Percentiles rank a stretch among this genome's conserved stretches.
Conservation (phyloP, 1,140 invertebrate genomes). For the Acyrthosiphon pisum region DNA sequence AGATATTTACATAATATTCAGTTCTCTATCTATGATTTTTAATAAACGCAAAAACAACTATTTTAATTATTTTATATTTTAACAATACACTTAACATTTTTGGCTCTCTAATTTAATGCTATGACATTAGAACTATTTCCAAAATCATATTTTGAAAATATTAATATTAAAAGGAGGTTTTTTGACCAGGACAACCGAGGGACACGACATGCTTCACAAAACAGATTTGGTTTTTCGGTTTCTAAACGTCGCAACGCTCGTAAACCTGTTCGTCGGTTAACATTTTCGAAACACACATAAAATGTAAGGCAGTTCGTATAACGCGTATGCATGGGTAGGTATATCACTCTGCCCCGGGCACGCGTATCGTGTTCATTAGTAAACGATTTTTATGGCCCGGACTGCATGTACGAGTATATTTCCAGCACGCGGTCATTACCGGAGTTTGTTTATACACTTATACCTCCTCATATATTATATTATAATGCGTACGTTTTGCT, state of each 20-base stretch:
- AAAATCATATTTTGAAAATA: not conserved
- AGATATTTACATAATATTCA: not conserved
- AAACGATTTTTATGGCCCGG: constrained; percentile 41
- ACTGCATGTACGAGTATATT: not conserved
- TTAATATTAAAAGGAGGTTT: not conserved
- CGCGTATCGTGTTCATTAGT: constrained; percentile 45
- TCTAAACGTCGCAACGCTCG: not conserved
- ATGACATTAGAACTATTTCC: not conserved
- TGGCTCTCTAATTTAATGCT: no score
- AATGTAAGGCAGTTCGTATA: not conserved
- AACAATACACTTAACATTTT: not conserved
- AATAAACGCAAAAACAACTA: not conserved
- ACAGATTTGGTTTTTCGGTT: not conserved
- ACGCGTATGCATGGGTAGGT: not conserved
- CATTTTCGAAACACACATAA: not conserved
- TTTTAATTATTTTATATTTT: not conserved
- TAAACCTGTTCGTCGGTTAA: not conserved
- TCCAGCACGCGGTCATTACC: constrained; percentile 21
- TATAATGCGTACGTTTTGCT: not conserved
- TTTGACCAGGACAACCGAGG: not conserved
- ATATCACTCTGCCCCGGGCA: constrained; percentile 19
- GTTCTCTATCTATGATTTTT: not conserved
- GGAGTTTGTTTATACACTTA: constrained; percentile 23
- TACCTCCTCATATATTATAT: not conserved
- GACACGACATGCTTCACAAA: not conserved